Base-by-base conservation (phyloP, 2,888 invertebrate genomes). In the Poecilobothrus nobilitatus region DNA sequence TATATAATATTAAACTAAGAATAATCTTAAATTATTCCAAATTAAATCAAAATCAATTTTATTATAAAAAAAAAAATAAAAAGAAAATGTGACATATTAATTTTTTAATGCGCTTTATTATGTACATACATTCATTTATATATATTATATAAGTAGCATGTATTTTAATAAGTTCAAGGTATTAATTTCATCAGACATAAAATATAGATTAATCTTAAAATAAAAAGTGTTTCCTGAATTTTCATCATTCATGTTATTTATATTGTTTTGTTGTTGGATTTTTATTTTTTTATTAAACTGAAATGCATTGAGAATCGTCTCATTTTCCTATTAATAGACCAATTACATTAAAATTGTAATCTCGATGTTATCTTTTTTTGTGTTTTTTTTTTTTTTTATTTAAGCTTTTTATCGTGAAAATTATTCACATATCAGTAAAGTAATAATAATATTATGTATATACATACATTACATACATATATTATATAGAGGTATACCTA, bases 301-400 rank as follows among this genome's bases (percentile, higher is more conserved):
- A 53, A 53, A 5, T 53, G 53, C 53, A 53, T 53, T 53, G 53
- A 27, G 27, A 53, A 53, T 53, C 53, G 53, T 53, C 53, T 53
- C 15, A 53, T 53, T 53, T 53, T 53, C n/a, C 53, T 53, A 53
- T 53, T 53, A 53, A n/a, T 53, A 53, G 53, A 53, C 53, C 53
- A 53, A 53, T 53, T 53, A 53, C n/a, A 53, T 53, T 53, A 53
- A 53, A 53, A 53, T 27, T 27, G 15, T 18, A 18, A 53, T 53
- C 53, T 53, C 53, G 53, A 53, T 53, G 53, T 53, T 53, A 53
- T 53, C 53, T 12, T 9, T 18, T 53, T 53, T n/a, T n/a, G n/a
- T n/a, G n/a, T 37, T 37, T 37, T 37, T 37, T 37, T 10, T 37
- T 53, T 53, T 53, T 53, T 18, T 6, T 53, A 2, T 18, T 53